Conservation (phyloP, 2,888 invertebrate genomes). For the Plagodis pulveraria region DNA sequence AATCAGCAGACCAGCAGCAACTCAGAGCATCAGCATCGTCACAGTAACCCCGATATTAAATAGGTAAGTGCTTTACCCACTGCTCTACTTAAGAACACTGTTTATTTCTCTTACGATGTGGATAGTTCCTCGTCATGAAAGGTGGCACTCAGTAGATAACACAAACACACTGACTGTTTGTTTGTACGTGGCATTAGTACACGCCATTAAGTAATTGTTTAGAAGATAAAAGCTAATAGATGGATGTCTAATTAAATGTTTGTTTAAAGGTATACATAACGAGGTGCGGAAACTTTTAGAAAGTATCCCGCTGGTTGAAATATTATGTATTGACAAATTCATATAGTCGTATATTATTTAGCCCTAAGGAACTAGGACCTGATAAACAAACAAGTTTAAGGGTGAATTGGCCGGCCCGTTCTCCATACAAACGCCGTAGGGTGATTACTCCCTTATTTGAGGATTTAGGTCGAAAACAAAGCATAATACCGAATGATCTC, state of each 20-base stretch:
- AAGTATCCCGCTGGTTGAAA: conserved; percentile 5
- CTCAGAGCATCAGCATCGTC: not conserved
- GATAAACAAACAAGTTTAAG: too few relatives aligned
- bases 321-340: not conserved
- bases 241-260: conserved; percentile 36
- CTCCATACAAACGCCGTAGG: too few relatives aligned
- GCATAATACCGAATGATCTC: too few relatives aligned
- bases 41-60: conserved; percentile 3
- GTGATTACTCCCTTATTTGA: too few relatives aligned
- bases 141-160: conserved; percentile 29
- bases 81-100: conserved; percentile 1
- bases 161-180: conserved; percentile 31
- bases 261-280: conserved; percentile 29
- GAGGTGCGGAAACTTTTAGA: conserved; percentile 19
- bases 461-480: too few relatives aligned
- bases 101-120: conserved; percentile 18
- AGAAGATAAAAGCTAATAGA: conserved; percentile 33
- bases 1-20: not conserved
- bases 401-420: too few relatives aligned
- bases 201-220: conserved; percentile 43
- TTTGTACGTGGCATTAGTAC: conserved; percentile 29
- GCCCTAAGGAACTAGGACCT: too few relatives aligned
- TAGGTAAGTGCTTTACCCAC: not conserved
- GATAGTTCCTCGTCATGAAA: conserved; percentile 19
- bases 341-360: not conserved